Conservation (phyloP, 2,113 vertebrate genomes). For the Oreamnos americanus region DNA sequence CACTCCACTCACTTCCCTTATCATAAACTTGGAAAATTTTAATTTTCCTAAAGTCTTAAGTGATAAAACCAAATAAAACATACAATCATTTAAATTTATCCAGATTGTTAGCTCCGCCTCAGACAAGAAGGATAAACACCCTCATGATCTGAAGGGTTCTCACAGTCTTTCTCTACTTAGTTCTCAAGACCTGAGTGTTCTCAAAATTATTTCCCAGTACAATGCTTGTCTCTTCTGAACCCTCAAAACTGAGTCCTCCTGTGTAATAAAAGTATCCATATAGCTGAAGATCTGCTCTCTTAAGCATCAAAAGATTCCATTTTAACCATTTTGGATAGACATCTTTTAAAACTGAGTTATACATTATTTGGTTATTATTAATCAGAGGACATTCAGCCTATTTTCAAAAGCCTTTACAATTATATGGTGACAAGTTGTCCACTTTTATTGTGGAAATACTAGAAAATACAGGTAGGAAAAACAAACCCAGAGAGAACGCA, state of each 20-base stretch:
- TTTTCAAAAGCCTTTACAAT: background rate
- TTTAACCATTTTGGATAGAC: background rate
- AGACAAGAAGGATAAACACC: background rate
- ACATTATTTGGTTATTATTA: background rate
- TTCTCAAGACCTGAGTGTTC: background rate
- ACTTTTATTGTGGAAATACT: background rate
- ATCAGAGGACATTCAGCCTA: background rate
- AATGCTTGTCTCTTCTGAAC: background rate
- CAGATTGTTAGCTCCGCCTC: background rate
- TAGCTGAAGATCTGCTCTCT: background rate
- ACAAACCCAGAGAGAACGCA: background rate
- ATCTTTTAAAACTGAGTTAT: background rate
- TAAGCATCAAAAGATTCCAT: background rate
- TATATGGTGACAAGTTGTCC: background rate
- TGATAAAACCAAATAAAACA: background rate
- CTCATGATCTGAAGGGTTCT: background rate
- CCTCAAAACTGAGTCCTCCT: background rate
- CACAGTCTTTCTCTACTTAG: background rate
- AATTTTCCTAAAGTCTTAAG: background rate
- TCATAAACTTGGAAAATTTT: background rate
- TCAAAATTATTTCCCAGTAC: background rate
- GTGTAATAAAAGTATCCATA: background rate
- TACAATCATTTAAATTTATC: background rate
- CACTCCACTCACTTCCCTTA: too few species aligned
- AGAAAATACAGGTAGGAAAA: background rate